Evolutionary conservation across 2,888 invertebrate species (phyloP), one percentile per base, ranked within the genome.

Genomic region (Rhopalosiphum nymphaeae): DNA sequence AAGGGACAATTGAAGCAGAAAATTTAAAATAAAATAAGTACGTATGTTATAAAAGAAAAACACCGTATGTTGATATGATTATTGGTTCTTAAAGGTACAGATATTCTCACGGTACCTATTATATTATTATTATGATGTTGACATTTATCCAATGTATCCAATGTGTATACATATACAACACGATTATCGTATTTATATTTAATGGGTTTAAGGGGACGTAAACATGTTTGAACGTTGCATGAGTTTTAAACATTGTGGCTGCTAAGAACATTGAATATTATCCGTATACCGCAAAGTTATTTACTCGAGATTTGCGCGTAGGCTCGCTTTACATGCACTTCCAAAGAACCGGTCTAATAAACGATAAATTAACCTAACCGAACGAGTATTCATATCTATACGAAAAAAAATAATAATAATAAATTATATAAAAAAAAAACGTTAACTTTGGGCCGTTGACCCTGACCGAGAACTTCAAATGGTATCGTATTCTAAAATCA

Each of bases 381-480:
- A 42, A 78, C 61, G 61, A 36, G 87, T 88, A 49, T 57, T 42
- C 42, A 91, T 25, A 21, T 29, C 25, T 44, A 42, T 44, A 88
- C 44, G 84, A 53, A 78, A 53, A 67, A 44, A 25, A 88, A 49
- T 49, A 87, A 92, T 88, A 92, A 21, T n/a, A 57, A 92, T 36
- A 91, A 67, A 36, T 67, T 67, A 78, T 78, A 5, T 49, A 29
- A 87, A 92, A 88, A 92, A 88, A 92, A 92, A 92, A 92, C 56
- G 85, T 90, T 86, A 84, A 86, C 85, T 94, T 94, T 61, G 90
- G 94, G 61, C 61, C 94, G 44, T 94, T 94, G 94, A 94, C 94
- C 94, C 89, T 91, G 90, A 91, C 94, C 49, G 49, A 86, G 94
- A 94, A 94, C 90, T 94, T 94, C 46, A 90, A 89, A 86, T 13